phyloP scores from a whole-genome alignment of 2,888 invertebrate genomes.

The Apodemia duryi region DNA sequence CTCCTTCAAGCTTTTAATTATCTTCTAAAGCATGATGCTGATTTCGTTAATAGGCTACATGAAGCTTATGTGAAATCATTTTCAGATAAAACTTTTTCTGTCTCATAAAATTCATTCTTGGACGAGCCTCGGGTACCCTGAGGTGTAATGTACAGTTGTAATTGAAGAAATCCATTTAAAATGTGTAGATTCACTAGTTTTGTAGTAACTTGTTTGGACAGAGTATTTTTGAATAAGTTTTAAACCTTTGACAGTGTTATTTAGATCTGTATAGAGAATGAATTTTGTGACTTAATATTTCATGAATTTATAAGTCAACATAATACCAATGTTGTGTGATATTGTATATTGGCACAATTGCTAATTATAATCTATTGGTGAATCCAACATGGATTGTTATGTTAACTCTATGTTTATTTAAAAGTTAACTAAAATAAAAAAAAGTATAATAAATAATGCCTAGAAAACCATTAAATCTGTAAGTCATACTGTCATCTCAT shows the following conservation, averaged over 20 bases:
- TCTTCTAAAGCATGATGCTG: constrained; percentile 91
- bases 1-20: constrained; percentile 93
- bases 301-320: constrained; percentile 48
- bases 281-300: constrained; percentile 59
- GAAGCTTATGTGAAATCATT: constrained; percentile 95
- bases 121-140: constrained; percentile 47
- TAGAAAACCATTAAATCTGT: background rate
- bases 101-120: constrained; percentile 61
- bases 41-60: constrained; percentile 93
- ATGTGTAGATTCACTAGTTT: constrained; percentile 66
- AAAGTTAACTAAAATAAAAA: background rate
- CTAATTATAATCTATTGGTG: constrained; percentile 5
- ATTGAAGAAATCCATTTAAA: constrained; percentile 66
- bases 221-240: constrained; percentile 74
- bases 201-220: constrained; percentile 65
- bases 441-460: background rate
- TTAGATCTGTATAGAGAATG: constrained; percentile 59
- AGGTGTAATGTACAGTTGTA: constrained; percentile 68
- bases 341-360: constrained; percentile 52
- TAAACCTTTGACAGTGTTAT: constrained; percentile 66
- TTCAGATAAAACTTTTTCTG: constrained; percentile 80
- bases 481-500: background rate
- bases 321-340: constrained; percentile 62
- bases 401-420: constrained; percentile 2
- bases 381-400: background rate